These are phyloP conservation scores for Macrocentrus cingulum DNA, from an alignment of 1,140 invertebrate genomes.

Conservation along the genomic window DNA sequence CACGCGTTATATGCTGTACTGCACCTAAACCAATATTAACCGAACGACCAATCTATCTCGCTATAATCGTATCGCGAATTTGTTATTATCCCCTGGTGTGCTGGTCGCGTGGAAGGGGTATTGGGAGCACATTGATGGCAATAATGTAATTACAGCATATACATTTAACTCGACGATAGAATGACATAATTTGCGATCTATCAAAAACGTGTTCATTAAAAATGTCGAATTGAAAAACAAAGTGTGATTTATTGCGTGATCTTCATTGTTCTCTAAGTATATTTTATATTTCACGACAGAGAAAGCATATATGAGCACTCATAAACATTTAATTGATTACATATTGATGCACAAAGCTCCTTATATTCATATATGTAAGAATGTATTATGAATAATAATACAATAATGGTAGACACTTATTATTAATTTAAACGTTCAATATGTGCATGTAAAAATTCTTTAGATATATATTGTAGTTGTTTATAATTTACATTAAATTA, in stretches of 20 bases:
- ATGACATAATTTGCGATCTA: slow-evolving; percentile 21
- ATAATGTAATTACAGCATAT: slow-evolving; percentile 9
- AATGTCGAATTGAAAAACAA: neutral
- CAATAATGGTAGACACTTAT: too few relatives aligned
- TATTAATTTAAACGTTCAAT: too few relatives aligned
- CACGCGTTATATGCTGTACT: slow-evolving; percentile 10
- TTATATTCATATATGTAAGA: too few relatives aligned
- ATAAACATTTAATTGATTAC: too few relatives aligned
- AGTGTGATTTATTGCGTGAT: neutral
- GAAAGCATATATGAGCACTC: too few relatives aligned
- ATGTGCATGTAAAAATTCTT: too few relatives aligned
- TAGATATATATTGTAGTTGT: too few relatives aligned
- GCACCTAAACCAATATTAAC: slow-evolving; percentile 12
- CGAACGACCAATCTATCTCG: slow-evolving; percentile 5
- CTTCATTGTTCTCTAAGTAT: neutral
- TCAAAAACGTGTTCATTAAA: slow-evolving; percentile 8
- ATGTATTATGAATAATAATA: too few relatives aligned
- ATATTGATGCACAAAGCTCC: too few relatives aligned
- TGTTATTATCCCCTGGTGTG: slow-evolving; percentile 1
- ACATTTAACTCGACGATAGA: slow-evolving; percentile 12
- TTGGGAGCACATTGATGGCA: neutral
- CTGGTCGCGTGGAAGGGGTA: too few relatives aligned
- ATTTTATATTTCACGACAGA: neutral
- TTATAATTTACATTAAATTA: too few relatives aligned
- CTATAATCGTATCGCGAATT: slow-evolving; percentile 12